phyloP scores from a whole-genome alignment of 2,113 vertebrate genomes.

The Tachysurus vachellii region DNA sequence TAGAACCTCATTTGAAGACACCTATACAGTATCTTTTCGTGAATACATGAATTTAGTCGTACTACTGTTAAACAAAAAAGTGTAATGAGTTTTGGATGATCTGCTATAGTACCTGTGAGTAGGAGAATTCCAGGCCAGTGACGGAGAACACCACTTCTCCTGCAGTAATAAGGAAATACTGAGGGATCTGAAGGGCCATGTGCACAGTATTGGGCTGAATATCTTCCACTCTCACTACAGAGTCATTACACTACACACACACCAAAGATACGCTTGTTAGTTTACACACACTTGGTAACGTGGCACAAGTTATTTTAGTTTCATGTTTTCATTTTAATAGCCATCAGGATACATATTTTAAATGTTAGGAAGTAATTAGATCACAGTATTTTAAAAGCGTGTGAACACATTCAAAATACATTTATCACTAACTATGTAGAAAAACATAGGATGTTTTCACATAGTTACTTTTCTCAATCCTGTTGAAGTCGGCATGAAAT shows the following conservation, averaged over 20 bases:
- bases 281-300: not conserved
- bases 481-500: not conserved
- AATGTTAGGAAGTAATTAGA: not conserved
- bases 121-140: slow-evolving; percentile 94
- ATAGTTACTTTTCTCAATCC: not conserved
- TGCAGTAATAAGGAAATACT: slow-evolving; percentile 90
- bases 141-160: slow-evolving; percentile 94
- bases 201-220: slow-evolving; percentile 81
- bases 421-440: not conserved
- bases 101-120: slow-evolving; percentile 83
- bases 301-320: not conserved
- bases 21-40: not conserved
- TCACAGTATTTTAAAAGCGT: not conserved
- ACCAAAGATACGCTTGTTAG: slow-evolving; percentile 10
- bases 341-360: not conserved
- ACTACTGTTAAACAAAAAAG: not conserved
- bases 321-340: not conserved
- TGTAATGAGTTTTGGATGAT: not conserved
- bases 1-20: not conserved
- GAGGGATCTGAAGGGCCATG: slow-evolving; percentile 93
- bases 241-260: slow-evolving; percentile 62
- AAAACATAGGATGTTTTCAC: not conserved
- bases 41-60: not conserved
- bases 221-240: slow-evolving; percentile 66
- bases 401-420: not conserved